A percentile compares a stretch with the other conserved stretches of the same genome.
phyloP scores from a whole-genome alignment of 1,140 invertebrate species.

The Odontomachus brunneus region DNA sequence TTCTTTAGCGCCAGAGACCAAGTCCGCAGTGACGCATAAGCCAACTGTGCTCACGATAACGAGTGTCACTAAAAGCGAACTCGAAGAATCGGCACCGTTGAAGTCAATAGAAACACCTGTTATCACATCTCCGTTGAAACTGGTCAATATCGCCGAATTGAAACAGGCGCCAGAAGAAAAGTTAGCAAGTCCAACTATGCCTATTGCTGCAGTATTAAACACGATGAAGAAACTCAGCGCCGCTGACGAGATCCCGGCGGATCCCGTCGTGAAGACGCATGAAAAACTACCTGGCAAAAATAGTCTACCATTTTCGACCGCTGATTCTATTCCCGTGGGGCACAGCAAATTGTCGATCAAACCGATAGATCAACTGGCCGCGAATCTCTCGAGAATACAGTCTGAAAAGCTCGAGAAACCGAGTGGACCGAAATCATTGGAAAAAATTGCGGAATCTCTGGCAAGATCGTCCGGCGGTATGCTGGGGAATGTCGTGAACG shows the following conservation, averaged over 20 bases:
- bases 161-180: conserved; percentile 74
- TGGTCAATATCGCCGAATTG: conserved; percentile 75
- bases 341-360: conserved; percentile 80
- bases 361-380: conserved; percentile 82
- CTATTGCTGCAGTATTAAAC: conserved; percentile 44
- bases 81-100: conserved; percentile 62
- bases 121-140: conserved; percentile 80
- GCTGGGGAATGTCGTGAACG: conserved; percentile 69
- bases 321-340: conserved; percentile 55
- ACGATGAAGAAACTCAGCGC: conserved; percentile 62
- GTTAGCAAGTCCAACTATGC: conserved; percentile 15
- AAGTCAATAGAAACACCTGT: conserved; percentile 82
- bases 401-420: conserved; percentile 82
- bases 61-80: conserved; percentile 45
- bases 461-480: conserved; percentile 77
- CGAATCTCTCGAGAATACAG: conserved; percentile 81
- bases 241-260: conserved; percentile 51
- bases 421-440: conserved; percentile 77
- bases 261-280: conserved; percentile 59
- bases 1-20: conserved; percentile 28
- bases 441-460: conserved; percentile 83
- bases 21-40: conserved; percentile 55
- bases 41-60: conserved; percentile 58
- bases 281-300: conserved; percentile 73
- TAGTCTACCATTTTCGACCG: conserved; percentile 62